Base-by-base conservation (phyloP, 2,888 invertebrate genomes). In the Lasioglossum villosulum region DNA sequence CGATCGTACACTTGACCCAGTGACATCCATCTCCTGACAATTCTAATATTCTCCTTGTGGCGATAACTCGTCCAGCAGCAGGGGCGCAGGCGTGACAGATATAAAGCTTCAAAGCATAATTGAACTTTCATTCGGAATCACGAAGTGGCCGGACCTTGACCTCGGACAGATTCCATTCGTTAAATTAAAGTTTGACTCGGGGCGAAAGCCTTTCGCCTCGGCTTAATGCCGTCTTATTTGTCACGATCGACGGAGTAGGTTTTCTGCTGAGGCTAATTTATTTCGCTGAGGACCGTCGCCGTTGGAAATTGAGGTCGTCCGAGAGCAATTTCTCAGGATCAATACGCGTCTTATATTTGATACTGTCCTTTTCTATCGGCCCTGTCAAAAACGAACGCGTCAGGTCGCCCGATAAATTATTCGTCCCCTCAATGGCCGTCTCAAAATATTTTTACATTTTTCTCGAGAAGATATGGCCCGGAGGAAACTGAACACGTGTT, bases 241-340 rank as follows among this genome's bases (percentile, higher is more conserved):
- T 75, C 63, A 80, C 63, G 63, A 80, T 75, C 34, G 75, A 30
- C 27, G 37, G 37, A 70, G 52, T n/a, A 23, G 74, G n/a, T 63
- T 37, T 39, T 68, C 37, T 19, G 30, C 45, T 19, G 68, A 16
- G 82, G 66, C 52, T 78, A 45, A 82, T 82, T 78, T 73, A 39
- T 82, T 68, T 74, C 5, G 34, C 74, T 12, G 37, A 19, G 79
- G 52, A 73, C 34, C 23, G 83, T 72, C 76, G 59, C n/a, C 23
- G 75, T 75, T 23, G 30, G 52, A 34, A 52, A 78, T 78, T 52
- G 73, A 72, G 82, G 72, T 73, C 48, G 66, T 66, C 78, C 52
- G 52, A 63, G 34, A 66, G 37, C 78, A 78, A 82, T 82, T 82
- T 82, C 66, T 78, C 66, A 34, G 73, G 73, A 73, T 82, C 73